These are phyloP conservation scores for Nycteola revayana DNA, from an alignment of 2,888 invertebrate genomes.

Conservation along the genomic window DNA sequence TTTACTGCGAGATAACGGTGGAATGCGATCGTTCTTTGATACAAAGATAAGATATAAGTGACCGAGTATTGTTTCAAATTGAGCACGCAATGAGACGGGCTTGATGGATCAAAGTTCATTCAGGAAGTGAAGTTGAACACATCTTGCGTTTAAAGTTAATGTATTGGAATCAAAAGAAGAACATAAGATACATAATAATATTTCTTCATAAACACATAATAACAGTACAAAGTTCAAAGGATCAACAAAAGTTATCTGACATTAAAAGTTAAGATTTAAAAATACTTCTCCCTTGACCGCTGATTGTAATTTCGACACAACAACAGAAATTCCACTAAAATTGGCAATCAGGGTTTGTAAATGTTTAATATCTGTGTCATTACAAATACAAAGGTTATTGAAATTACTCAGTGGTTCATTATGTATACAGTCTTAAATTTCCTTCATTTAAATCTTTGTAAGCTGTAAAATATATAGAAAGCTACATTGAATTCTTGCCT, in stretches of 20 bases:
- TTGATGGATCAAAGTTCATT: slow-evolving; percentile 35
- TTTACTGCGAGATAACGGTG: slow-evolving; percentile 59
- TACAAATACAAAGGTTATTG: slow-evolving; percentile 6
- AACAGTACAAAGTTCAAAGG: no score
- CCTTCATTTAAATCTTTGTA: no score
- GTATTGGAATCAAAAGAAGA: background rate
- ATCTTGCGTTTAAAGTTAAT: slow-evolving; percentile 15
- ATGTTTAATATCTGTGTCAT: slow-evolving; percentile 22
- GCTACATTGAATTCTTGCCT: slow-evolving; percentile 23
- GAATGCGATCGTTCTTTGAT: slow-evolving; percentile 67
- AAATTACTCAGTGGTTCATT: no score
- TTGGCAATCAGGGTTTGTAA: slow-evolving; percentile 13
- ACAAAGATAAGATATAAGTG: slow-evolving; percentile 65
- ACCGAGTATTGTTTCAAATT: slow-evolving; percentile 61
- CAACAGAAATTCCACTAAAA: slow-evolving; percentile 3
- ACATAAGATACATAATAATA: no score
- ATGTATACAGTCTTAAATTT: no score
- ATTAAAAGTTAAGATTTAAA: no score
- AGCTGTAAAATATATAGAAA: no score
- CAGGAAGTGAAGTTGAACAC: slow-evolving; percentile 21
- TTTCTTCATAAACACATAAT: no score
- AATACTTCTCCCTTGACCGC: slow-evolving; percentile 19
- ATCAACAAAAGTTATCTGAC: no score
- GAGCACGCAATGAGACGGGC: slow-evolving; percentile 48
- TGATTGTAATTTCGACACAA: slow-evolving; percentile 8